Evolutionary conservation across 2,888 invertebrate genomes (phyloP).

Genomic region (Copidosoma aretas): DNA sequence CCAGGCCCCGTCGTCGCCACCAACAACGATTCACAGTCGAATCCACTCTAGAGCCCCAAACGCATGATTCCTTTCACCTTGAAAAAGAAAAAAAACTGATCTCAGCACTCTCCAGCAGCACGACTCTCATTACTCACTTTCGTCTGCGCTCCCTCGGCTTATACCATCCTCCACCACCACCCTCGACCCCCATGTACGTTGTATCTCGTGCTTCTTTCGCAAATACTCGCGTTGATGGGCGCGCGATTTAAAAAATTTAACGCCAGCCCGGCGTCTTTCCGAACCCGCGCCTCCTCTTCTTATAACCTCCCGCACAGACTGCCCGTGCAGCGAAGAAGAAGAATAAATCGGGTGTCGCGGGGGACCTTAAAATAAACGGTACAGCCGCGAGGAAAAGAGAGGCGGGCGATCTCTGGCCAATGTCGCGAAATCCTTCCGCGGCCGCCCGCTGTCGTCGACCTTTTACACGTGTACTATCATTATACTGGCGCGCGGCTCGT

Average conservation of each 20-base stretch:
- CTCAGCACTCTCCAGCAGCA: too few relatives aligned
- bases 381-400: background rate
- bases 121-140: slow-evolving; percentile 29
- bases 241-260: slow-evolving; percentile 20
- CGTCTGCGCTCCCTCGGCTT: background rate
- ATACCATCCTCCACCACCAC: too few relatives aligned
- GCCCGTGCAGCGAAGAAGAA: background rate
- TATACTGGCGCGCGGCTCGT: too few relatives aligned
- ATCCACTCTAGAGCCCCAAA: background rate
- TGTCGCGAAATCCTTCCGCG: background rate
- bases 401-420: too few relatives aligned
- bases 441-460: slow-evolving; percentile 19
- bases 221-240: too few relatives aligned
- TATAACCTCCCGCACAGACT: background rate
- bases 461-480: slow-evolving; percentile 17
- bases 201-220: too few relatives aligned
- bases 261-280: slow-evolving; percentile 5
- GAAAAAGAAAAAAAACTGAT: too few relatives aligned
- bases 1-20: too few relatives aligned
- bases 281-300: slow-evolving; percentile 4
- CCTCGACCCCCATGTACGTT: too few relatives aligned
- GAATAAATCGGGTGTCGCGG: background rate
- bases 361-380: slow-evolving; percentile 26
- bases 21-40: too few relatives aligned
- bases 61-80: too few relatives aligned